Percentiles rank a stretch among this genome's conserved stretches.
These are phyloP conservation scores for Phymorhynchus buccinoides DNA, from an alignment of 1,140 invertebrate species.

Conservation along the genomic window DNA sequence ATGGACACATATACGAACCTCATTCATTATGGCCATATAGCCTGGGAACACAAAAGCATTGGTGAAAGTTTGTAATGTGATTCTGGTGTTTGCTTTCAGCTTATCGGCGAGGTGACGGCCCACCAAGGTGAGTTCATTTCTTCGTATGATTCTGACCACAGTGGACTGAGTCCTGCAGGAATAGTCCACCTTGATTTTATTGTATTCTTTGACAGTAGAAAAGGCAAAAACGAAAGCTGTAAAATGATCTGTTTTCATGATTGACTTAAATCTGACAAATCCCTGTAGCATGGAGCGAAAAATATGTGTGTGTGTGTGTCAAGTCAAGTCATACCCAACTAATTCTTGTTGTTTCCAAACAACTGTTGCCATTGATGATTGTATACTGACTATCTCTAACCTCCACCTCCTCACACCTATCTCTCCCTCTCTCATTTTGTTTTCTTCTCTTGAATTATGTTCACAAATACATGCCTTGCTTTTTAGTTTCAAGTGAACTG, in stretches of 20 bases:
- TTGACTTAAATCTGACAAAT: background rate
- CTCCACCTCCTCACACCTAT: too few relatives aligned
- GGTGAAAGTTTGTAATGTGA: background rate
- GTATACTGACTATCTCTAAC: too few relatives aligned
- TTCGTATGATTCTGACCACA: background rate
- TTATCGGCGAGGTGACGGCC: conserved; percentile 5
- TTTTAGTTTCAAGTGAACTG: too few relatives aligned
- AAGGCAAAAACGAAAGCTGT: background rate
- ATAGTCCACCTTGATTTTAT: background rate
- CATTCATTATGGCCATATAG: background rate
- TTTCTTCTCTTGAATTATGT: too few relatives aligned
- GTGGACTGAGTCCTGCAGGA: too few relatives aligned
- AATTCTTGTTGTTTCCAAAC: too few relatives aligned
- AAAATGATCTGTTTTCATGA: background rate
- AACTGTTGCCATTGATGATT: too few relatives aligned
- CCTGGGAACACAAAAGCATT: background rate
- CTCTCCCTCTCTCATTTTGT: too few relatives aligned
- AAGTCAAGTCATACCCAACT: too few relatives aligned
- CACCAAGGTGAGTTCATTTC: background rate
- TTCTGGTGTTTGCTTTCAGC: background rate
- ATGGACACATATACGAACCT: background rate
- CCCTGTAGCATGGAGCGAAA: too few relatives aligned
- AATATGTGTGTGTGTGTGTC: too few relatives aligned
- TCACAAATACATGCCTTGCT: too few relatives aligned
- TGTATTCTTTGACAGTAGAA: background rate